Conservation (phyloP, 2,797 vertebrate species). For the Manis pentadactyla region DNA sequence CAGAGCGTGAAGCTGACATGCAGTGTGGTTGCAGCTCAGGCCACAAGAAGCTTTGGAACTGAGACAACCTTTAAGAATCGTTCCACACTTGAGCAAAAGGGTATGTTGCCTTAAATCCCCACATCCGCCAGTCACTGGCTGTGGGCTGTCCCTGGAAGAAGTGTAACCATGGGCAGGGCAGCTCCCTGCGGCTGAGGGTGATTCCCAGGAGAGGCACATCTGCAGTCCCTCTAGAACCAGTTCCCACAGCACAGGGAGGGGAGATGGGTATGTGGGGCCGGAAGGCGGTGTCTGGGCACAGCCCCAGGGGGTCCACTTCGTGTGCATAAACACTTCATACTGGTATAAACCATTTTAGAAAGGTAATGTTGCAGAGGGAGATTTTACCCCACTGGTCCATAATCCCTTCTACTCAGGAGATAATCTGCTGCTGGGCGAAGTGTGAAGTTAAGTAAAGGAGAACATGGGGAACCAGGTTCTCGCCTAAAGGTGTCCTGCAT, state of each 20-base stretch:
- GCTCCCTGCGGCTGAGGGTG: not conserved
- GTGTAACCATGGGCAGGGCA: rapidly evolving
- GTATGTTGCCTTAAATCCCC: not conserved
- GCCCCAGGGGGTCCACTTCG: not conserved
- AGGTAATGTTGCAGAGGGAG: not conserved
- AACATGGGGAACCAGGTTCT: not conserved
- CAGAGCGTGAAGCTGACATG: too few relatives aligned
- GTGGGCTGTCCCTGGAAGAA: rapidly evolving
- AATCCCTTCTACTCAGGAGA: not conserved
- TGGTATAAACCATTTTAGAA: not conserved
- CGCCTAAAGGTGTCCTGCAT: not conserved
- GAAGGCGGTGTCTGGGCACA: not conserved
- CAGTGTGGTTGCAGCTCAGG: rapidly evolving
- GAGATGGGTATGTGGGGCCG: rapidly evolving
- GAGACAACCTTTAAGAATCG: not conserved
- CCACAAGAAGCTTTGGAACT: not conserved
- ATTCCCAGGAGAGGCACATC: not conserved
- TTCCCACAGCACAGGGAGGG: too few relatives aligned
- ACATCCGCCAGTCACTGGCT: rapidly evolving
- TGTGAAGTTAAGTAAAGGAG: not conserved
- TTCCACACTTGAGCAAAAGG: not conserved
- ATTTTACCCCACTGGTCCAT: rapidly evolving
- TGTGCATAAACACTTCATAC: not conserved
- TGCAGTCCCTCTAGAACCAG: not conserved
- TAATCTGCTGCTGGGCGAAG: not conserved